Percentiles rank a stretch among this genome's conserved stretches.
These are phyloP conservation scores for Eupithecia inturbata DNA, from an alignment of 2,888 invertebrate species.

Conservation along the genomic window DNA sequence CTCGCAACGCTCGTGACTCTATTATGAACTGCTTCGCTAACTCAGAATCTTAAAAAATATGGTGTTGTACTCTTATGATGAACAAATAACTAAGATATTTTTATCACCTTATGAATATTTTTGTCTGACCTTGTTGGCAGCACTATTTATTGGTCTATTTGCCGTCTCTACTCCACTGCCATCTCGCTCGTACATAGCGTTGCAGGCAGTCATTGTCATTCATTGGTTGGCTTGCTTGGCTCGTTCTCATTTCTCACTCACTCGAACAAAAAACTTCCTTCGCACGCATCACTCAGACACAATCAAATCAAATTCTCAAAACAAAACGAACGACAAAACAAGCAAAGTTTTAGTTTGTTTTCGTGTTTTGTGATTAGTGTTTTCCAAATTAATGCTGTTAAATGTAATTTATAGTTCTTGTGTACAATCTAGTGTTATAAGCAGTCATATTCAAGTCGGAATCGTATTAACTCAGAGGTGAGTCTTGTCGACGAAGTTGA, in stretches of 20 bases:
- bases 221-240: no score
- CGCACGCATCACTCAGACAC: no score
- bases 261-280: background rate
- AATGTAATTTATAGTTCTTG: background rate
- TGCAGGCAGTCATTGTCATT: background rate
- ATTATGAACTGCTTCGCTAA: background rate
- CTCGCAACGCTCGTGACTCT: background rate
- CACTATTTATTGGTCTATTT: background rate
- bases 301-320: background rate
- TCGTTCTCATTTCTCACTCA: background rate
- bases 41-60: background rate
- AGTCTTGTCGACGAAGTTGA: background rate
- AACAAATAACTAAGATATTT: no score
- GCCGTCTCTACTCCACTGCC: background rate
- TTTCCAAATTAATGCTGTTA: background rate
- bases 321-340: background rate
- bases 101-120: background rate
- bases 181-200: constrained; percentile 3
- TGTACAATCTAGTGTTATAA: background rate
- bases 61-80: no score
- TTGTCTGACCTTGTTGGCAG: background rate
- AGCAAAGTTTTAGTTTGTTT: background rate
- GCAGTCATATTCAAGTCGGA: background rate
- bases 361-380: background rate
- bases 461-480: background rate